Conservation (phyloP, 2,113 vertebrate species). For the Reinhardtius hippoglossoides region DNA sequence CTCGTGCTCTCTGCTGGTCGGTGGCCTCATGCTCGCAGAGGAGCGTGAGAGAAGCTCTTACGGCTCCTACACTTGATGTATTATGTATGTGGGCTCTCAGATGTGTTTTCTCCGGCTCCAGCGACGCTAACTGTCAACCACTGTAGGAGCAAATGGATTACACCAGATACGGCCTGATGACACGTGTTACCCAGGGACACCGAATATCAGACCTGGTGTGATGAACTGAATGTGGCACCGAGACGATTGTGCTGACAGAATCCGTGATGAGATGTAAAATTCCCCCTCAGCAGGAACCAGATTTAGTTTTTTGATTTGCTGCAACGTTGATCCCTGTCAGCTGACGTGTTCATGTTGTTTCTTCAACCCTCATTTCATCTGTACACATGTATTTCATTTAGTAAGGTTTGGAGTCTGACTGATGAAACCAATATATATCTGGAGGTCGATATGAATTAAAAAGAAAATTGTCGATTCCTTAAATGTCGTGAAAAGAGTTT, state of each 20-base stretch:
- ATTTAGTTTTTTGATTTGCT: background rate
- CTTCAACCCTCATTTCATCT: too few relatives aligned
- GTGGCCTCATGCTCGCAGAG: background rate
- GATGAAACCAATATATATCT: too few relatives aligned
- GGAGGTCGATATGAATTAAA: too few relatives aligned
- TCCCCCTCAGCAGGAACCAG: conserved; percentile 17
- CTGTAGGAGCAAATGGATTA: conserved; percentile 23
- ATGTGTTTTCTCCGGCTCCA: conserved; percentile 40
- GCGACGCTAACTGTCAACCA: conserved; percentile 55
- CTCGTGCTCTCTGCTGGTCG: conserved; percentile 6
- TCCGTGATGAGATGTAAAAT: conserved; percentile 43
- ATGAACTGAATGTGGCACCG: conserved; percentile 27
- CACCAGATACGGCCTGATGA: conserved; percentile 42
- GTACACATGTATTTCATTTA: background rate
- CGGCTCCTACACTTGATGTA: conserved; percentile 51
- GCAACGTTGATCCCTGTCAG: conserved; percentile 18
- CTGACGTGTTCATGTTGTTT: background rate
- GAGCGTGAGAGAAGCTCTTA: conserved; percentile 28
- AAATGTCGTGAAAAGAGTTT: too few relatives aligned
- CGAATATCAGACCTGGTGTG: conserved; percentile 29
- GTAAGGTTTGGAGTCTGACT: too few relatives aligned
- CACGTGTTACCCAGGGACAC: conserved; percentile 43
- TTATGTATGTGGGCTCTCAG: conserved; percentile 52
- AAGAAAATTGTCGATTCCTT: too few relatives aligned
- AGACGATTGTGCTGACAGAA: conserved; percentile 11